phyloP scores from a whole-genome alignment of 1,140 invertebrate species.

The Drosophila yakuba region DNA sequence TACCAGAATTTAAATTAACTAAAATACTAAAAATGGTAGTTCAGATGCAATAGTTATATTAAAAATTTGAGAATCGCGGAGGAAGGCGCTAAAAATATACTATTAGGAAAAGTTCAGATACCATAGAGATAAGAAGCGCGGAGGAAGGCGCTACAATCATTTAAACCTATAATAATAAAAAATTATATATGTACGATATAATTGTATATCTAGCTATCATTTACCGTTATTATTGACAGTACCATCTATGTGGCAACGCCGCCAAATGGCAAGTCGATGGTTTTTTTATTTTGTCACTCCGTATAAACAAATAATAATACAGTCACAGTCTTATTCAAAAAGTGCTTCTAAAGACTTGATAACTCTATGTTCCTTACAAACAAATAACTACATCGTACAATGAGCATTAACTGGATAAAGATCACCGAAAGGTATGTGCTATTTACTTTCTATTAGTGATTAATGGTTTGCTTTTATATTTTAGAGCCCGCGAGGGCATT shows the following conservation, averaged over 20 bases:
- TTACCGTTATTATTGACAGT: slow-evolving; percentile 13
- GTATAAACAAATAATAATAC: slow-evolving; percentile 7
- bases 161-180: too few relatives aligned
- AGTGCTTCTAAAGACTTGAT: not conserved
- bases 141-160: too few relatives aligned
- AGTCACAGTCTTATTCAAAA: not conserved
- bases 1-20: too few relatives aligned
- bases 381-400: slow-evolving; percentile 1
- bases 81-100: too few relatives aligned
- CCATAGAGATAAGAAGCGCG: too few relatives aligned
- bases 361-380: not conserved
- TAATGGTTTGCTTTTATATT: not conserved
- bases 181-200: too few relatives aligned
- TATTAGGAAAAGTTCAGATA: too few relatives aligned
- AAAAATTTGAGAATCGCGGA: too few relatives aligned
- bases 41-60: too few relatives aligned
- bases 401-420: slow-evolving; percentile 84
- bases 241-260: slow-evolving; percentile 12
- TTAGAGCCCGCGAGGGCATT: slow-evolving; percentile 83
- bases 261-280: slow-evolving; percentile 15
- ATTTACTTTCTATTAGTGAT: not conserved
- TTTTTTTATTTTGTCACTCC: not conserved
- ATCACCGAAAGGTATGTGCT: slow-evolving; percentile 76
- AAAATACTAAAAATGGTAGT: too few relatives aligned
- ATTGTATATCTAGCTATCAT: not conserved